Base-by-base conservation (phyloP, 2,888 invertebrate genomes). In the Melieria omissa region DNA sequence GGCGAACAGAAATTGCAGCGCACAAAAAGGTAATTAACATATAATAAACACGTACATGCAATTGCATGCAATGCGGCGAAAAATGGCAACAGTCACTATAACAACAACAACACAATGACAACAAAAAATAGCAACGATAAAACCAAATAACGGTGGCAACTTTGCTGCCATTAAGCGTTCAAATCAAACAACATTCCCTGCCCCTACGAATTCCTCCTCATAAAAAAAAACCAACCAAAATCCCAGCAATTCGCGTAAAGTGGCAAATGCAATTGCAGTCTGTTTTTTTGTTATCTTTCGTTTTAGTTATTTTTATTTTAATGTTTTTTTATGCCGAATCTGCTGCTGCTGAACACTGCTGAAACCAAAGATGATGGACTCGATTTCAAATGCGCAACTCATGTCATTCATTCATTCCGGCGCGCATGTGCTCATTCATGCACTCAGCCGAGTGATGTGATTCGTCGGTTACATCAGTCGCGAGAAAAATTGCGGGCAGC, bases 321-420 rank as follows among this genome's bases (percentile, higher is more conserved):
- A 1, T 2, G 2, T 29, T 29, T 29, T 29, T 29, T 29, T 29
- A 29, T 29, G 29, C 29, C 29, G 29, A 29, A 29, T 29, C 29
- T 29, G 29, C 29, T 29, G 29, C 29, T 29, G 29, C 29, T 29
- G 29, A 29, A 29, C 29, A 12, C 63, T 65, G 58, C 72, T 72
- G 63, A 66, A 74, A 70, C 71, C 71, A 71, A 72, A 75, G 76
- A 75, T 76, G 76, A 76, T 76, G 76, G 74, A 78, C 78, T 78
- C 78, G 73, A 78, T 78, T 76, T 73, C 76, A 76, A 76, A 75
- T 67, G 73, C 72, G 73, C 71, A 74, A 75, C 73, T 76, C 74
- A 76, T 76, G 76, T 76, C 76, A 74, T 73, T 76, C 73, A 8
- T 60, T 16, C 47, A 47, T 63, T 47, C 63, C 45, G 7, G 5